phyloP scores from a whole-genome alignment of 2,888 invertebrate species.

The Polietes domitor region DNA sequence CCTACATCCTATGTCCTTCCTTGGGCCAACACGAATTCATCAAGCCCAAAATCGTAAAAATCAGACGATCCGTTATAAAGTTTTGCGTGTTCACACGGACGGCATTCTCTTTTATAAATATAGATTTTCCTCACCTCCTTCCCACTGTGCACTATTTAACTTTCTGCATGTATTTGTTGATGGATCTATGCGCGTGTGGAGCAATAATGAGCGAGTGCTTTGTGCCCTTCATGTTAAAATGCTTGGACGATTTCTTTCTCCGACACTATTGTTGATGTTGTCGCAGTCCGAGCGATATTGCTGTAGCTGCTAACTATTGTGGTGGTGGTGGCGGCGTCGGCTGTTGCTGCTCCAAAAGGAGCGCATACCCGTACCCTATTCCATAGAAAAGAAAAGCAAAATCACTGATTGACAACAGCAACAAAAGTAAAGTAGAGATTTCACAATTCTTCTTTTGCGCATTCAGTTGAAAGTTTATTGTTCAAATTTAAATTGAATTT shows the following conservation, averaged over 20 bases:
- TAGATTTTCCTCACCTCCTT: not conserved
- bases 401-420: conserved; percentile 16
- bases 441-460: not conserved
- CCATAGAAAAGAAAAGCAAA: conserved; percentile 1
- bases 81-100: too few species aligned
- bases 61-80: too few species aligned
- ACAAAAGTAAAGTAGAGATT: not conserved
- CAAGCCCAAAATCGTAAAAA: too few species aligned
- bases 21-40: too few species aligned
- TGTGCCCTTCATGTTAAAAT: conserved; percentile 46
- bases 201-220: not conserved
- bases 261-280: conserved; percentile 42
- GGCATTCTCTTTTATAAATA: too few species aligned
- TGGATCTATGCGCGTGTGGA: not conserved
- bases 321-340: not conserved
- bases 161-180: not conserved
- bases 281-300: conserved; percentile 60
- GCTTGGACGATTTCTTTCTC: conserved; percentile 38
- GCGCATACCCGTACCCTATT: not conserved
- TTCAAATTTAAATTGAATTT: conserved; percentile 63
- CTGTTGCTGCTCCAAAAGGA: not conserved
- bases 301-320: not conserved
- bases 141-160: not conserved
- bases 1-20: too few species aligned
- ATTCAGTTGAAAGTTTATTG: conserved; percentile 50